Conservation (phyloP, 2,888 invertebrate genomes). For the Piscicola geometra region DNA sequence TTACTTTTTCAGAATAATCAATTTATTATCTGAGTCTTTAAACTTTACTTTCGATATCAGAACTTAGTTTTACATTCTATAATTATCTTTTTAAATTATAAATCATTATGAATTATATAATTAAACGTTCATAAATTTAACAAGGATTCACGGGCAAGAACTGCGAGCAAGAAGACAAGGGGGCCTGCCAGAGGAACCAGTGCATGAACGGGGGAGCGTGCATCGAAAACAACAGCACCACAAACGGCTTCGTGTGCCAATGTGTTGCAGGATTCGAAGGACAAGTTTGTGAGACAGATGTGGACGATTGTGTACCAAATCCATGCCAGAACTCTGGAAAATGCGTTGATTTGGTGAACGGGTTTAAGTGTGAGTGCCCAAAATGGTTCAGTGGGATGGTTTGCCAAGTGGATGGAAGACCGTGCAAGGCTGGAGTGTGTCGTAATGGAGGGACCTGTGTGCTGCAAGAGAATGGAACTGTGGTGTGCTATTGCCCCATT, state of each 20-base stretch:
- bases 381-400: constrained; percentile 48
- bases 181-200: constrained; percentile 13
- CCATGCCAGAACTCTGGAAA: constrained; percentile 46
- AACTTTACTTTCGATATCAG: too few species aligned
- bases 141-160: constrained; percentile 25
- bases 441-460: constrained; percentile 38
- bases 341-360: constrained; percentile 43
- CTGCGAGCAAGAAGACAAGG: constrained; percentile 11
- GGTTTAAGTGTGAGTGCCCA: constrained; percentile 44
- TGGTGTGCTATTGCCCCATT: constrained; percentile 61
- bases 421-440: constrained; percentile 60
- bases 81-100: neutral
- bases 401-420: constrained; percentile 75
- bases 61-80: too few species aligned
- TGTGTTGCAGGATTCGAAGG: constrained; percentile 48
- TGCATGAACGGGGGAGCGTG: constrained; percentile 29
- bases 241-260: constrained; percentile 35
- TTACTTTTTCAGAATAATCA: neutral
- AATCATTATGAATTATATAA: neutral
- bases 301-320: constrained; percentile 71
- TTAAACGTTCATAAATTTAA: too few species aligned
- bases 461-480: constrained; percentile 34
- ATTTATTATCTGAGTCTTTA: neutral
- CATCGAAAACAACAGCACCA: neutral
- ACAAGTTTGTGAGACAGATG: constrained; percentile 58